Conservation (phyloP, 2,888 invertebrate species). For the Aspidiotus destructor region DNA sequence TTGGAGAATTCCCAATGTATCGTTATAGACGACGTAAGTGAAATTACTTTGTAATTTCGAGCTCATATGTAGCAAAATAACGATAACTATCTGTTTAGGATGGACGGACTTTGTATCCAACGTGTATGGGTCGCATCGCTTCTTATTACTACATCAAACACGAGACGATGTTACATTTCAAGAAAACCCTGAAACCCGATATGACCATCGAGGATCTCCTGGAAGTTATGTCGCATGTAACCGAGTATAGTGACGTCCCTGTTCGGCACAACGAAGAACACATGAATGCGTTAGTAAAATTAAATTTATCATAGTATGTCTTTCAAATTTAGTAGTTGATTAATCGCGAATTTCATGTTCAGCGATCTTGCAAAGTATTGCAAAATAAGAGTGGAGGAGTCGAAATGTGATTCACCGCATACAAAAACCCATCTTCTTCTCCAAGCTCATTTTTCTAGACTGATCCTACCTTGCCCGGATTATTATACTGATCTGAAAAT, state of each 20-base stretch:
- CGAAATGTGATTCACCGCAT: conserved; percentile 79
- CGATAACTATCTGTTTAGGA: conserved; percentile 45
- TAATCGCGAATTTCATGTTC: conserved; percentile 38
- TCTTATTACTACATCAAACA: conserved; percentile 95
- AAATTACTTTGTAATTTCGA: background rate
- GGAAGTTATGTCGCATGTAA: conserved; percentile 66
- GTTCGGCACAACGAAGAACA: conserved; percentile 96
- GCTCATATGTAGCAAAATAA: background rate
- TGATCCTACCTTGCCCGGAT: conserved; percentile 78
- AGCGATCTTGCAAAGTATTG: conserved; percentile 73
- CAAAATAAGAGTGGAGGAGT: conserved; percentile 59
- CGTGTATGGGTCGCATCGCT: conserved; percentile 83
- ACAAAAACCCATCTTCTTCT: conserved; percentile 87
- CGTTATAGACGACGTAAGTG: conserved; percentile 58
- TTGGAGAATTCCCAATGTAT: conserved; percentile 70
- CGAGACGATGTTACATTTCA: conserved; percentile 78
- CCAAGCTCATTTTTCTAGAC: conserved; percentile 85
- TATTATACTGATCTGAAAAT: conserved; percentile 94
- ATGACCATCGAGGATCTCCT: conserved; percentile 63
- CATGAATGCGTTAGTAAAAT: conserved; percentile 62
- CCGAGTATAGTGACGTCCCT: conserved; percentile 87
- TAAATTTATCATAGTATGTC: background rate
- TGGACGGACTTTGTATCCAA: conserved; percentile 50
- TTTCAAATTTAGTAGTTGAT: background rate
- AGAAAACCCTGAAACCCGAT: conserved; percentile 54